Conservation (phyloP, 1,140 invertebrate genomes). For the Lepidotrigona ventralis region DNA sequence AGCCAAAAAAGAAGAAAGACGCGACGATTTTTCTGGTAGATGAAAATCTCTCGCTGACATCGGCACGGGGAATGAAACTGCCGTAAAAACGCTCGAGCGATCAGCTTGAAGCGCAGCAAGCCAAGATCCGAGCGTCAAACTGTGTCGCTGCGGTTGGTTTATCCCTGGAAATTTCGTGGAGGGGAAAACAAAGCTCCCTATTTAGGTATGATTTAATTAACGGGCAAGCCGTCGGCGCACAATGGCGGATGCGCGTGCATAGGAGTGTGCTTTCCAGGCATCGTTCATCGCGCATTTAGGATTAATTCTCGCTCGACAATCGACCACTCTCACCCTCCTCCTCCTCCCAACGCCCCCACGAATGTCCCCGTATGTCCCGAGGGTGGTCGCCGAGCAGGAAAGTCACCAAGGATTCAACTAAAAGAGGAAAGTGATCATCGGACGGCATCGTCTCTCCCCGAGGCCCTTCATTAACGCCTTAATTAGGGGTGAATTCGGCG, state of each 20-base stretch:
- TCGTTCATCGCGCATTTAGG: slow-evolving; percentile 47
- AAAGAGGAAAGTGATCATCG: slow-evolving; percentile 52
- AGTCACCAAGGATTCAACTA: slow-evolving; percentile 8
- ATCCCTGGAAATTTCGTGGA: slow-evolving; percentile 32
- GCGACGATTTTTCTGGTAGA: too few relatives aligned
- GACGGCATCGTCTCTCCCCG: neutral
- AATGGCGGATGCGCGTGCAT: slow-evolving; percentile 42
- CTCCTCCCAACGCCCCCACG: slow-evolving; percentile 14
- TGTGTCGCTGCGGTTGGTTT: slow-evolving; percentile 5
- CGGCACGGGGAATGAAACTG: neutral
- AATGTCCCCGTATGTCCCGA: neutral
- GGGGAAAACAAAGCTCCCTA: slow-evolving; percentile 53
- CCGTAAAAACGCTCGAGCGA: neutral
- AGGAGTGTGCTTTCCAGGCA: slow-evolving; percentile 25
- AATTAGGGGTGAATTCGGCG: slow-evolving; percentile 51
- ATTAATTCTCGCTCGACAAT: slow-evolving; percentile 50
- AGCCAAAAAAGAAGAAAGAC: too few relatives aligned
- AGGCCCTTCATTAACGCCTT: slow-evolving; percentile 59
- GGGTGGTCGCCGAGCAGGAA: slow-evolving; percentile 21
- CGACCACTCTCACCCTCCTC: slow-evolving; percentile 30
- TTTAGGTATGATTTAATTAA: slow-evolving; percentile 63
- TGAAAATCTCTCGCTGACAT: neutral
- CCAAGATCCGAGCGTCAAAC: neutral
- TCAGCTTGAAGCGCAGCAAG: neutral
- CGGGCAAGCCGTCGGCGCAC: slow-evolving; percentile 45